Evolutionary conservation across 2,113 vertebrate genomes (phyloP).

Genomic region (Apteryx mantelli): DNA sequence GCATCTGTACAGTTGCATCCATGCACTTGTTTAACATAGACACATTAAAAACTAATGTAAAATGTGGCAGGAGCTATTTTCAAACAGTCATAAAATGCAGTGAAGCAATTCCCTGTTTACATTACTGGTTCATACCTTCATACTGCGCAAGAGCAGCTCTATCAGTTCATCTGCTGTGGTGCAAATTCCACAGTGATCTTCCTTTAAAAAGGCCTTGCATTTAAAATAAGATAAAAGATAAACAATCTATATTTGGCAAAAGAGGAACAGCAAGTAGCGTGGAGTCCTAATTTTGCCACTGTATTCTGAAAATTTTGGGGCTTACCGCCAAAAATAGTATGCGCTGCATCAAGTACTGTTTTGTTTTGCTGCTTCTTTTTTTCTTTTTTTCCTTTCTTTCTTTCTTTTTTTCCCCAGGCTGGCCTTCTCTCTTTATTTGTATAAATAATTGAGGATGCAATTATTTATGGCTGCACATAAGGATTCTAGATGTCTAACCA

Average conservation of each 20-base stretch:
- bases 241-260: neutral
- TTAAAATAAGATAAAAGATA: neutral
- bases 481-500: constrained; percentile 68
- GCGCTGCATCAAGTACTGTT: neutral
- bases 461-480: constrained; percentile 69
- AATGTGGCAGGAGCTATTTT: neutral
- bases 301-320: neutral
- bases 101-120: neutral
- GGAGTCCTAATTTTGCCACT: neutral
- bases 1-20: neutral
- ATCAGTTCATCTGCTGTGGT: neutral
- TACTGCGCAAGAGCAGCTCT: neutral
- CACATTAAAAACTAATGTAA: neutral
- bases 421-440: constrained; percentile 56
- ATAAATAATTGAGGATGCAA: constrained; percentile 66
- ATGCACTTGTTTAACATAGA: neutral
- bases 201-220: neutral
- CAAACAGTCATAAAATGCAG: neutral
- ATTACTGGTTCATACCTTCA: neutral
- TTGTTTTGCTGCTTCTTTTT: neutral
- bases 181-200: neutral
- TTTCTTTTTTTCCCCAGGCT: neutral
- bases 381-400: neutral
- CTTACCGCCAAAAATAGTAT: neutral
- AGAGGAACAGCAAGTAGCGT: neutral